Evolutionary conservation across 2,113 vertebrate genomes (phyloP), one percentile per base, ranked within the genome.

Genomic region (Pedetes capensis): DNA sequence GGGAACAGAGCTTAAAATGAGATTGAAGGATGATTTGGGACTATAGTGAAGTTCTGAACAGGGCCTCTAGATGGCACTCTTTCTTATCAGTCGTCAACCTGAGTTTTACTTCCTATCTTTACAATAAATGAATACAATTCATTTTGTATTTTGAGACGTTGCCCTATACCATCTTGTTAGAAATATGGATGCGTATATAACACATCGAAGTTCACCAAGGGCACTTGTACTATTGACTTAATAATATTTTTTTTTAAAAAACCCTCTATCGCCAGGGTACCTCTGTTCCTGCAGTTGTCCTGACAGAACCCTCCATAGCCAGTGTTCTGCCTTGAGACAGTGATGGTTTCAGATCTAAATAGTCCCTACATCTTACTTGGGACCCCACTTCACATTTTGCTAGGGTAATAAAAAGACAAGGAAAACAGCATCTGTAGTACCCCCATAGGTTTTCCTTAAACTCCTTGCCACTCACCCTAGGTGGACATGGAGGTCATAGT

Each of bases 61-160:
- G 2, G 16, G 39, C 95, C 97, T 95, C 93, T 95, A 97, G 97
- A 97, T 97, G 97, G 87, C 97, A 97, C 89, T 92, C 95, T 91
- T 96, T 95, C 96, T 96, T 80, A 95, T 79, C 82, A 68, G 89
- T 94, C 91, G 63, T 83, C 69, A 64, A 72, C 4, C 25, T 18
- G 44, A 90, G 23, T 57, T 93, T 76, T 16, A 55, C 78, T 96
- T 94, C 64, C 47, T 59, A 75, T 74, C 74, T 82, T 66, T 37
- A 44, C 10, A 74, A 71, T 61, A 68, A 96, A 89, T 5, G n/a
- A 89, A 34, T 75, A 37, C 95, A 95, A 66, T 8, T 42, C 47
- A 34, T 93, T 68, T 82, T 88, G 29, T 39, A 51, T 49, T 92
- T 85, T 79, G 81, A 64, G 79, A 74, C 23, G 8, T 94, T 86